A percentile compares a stretch with the other conserved stretches of the same genome.
phyloP scores from a whole-genome alignment of 64 coral and sea anemone species.

The Montipora efflorescens region DNA sequence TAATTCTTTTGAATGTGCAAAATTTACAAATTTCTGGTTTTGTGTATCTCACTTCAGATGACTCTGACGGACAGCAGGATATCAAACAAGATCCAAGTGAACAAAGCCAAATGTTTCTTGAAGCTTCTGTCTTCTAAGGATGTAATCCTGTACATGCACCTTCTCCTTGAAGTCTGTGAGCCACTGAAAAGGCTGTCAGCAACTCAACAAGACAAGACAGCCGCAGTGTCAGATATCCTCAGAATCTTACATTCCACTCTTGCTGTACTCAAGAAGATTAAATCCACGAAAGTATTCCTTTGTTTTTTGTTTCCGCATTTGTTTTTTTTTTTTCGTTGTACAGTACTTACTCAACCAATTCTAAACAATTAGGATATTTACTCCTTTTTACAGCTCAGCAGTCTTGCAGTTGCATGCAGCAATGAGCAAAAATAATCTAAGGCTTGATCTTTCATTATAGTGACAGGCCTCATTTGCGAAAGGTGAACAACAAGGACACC shows the following conservation, averaged over 20 bases:
- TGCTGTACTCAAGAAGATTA: constrained; percentile 50
- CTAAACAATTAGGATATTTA: constrained; percentile 36
- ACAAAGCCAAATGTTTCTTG: constrained; percentile 45
- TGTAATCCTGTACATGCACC: constrained; percentile 43
- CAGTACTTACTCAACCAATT: constrained; percentile 37
- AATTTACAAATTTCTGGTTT: constrained; percentile 22
- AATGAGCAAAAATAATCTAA: constrained; percentile 28
- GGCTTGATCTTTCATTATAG: constrained; percentile 39
- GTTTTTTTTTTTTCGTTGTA: constrained; percentile 28
- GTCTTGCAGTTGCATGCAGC: constrained; percentile 31
- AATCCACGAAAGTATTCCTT: constrained; percentile 42
- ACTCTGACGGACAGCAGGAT: constrained; percentile 30
- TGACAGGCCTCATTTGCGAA: constrained; percentile 31
- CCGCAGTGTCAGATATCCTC: constrained; percentile 40
- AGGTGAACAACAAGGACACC: constrained; percentile 48
- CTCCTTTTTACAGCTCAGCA: constrained; percentile 35
- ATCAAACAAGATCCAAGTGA: constrained; percentile 49
- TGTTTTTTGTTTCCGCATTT: background rate
- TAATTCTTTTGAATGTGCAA: constrained; percentile 28
- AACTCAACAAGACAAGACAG: constrained; percentile 41
- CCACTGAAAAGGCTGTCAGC: constrained; percentile 49
- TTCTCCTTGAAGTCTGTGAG: constrained; percentile 37
- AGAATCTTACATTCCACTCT: constrained; percentile 42
- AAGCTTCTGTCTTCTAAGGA: constrained; percentile 47
- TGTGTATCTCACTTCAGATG: constrained; percentile 20